Percentiles rank a stretch among this genome's conserved stretches.
phyloP scores from a whole-genome alignment of 2,888 invertebrate genomes.

The Steromphala cineraria region DNA sequence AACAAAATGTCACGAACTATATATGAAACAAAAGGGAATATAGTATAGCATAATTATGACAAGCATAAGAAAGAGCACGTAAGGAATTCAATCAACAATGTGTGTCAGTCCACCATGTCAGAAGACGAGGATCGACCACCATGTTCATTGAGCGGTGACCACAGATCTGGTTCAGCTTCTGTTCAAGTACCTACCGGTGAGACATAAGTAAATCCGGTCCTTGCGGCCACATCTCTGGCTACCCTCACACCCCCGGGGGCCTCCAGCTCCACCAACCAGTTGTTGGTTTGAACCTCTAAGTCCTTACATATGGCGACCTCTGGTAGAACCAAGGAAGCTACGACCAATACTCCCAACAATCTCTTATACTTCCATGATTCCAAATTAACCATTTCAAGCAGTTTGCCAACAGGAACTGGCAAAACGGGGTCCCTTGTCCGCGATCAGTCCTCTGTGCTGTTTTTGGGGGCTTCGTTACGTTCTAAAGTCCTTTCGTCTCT shows the following conservation, averaged over 20 bases:
- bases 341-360: conserved; percentile 30
- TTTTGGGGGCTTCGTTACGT: background rate
- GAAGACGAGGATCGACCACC: too few relatives aligned
- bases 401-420: background rate
- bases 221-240: conserved; percentile 88
- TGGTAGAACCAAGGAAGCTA: conserved; percentile 16
- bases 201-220: conserved; percentile 94
- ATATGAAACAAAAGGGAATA: too few relatives aligned
- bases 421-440: background rate
- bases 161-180: too few relatives aligned
- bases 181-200: conserved; percentile 87
- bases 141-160: too few relatives aligned
- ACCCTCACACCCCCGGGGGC: conserved; percentile 83
- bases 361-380: conserved; percentile 30
- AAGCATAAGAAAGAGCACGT: too few relatives aligned
- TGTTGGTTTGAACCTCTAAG: conserved; percentile 91
- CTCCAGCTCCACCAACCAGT: conserved; percentile 93
- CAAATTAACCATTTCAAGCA: conserved; percentile 37
- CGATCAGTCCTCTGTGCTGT: background rate
- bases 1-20: too few relatives aligned
- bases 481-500: background rate
- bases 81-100: too few relatives aligned
- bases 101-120: too few relatives aligned
- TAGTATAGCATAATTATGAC: too few relatives aligned
- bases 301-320: conserved; percentile 22